A percentile compares a stretch with the other conserved stretches of the same genome.
Evolutionary conservation across 2,797 vertebrate genomes (phyloP).

Genomic region (Triplophysa bombifrons): DNA sequence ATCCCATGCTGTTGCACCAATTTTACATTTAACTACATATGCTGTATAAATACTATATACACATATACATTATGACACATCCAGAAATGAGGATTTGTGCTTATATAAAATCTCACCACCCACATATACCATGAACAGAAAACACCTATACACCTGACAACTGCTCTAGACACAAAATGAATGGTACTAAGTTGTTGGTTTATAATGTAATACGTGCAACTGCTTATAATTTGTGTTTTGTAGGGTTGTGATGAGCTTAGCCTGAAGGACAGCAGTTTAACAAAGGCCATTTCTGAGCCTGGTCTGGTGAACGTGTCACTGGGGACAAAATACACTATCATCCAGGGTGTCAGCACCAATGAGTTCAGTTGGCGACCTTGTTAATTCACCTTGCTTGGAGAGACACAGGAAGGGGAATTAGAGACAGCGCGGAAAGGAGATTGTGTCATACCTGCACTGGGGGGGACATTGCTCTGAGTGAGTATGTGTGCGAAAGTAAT

Average conservation of each 20-base stretch:
- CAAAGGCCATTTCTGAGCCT: constrained; percentile 40
- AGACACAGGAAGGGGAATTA: constrained; percentile 73
- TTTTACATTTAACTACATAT: background rate
- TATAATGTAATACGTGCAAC: constrained; percentile 52
- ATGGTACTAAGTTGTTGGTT: background rate
- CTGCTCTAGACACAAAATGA: constrained; percentile 15
- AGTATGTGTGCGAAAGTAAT: constrained; percentile 44
- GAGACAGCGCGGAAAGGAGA: constrained; percentile 65
- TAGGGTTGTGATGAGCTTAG: constrained; percentile 55
- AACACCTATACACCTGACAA: constrained; percentile 49
- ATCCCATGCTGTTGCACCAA: background rate
- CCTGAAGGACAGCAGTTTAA: constrained; percentile 39
- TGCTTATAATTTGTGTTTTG: constrained; percentile 62
- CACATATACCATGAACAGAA: background rate
- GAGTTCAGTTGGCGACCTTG: constrained; percentile 78
- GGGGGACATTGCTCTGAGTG: constrained; percentile 48
- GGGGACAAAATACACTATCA: constrained; percentile 66
- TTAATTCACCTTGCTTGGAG: constrained; percentile 83
- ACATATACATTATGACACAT: no score
- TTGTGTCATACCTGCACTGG: constrained; percentile 76
- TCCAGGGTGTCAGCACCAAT: constrained; percentile 76
- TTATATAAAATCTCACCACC: constrained; percentile 54
- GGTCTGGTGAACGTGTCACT: constrained; percentile 63
- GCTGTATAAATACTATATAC: no score
- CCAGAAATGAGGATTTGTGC: background rate